Conservation (phyloP, 2,888 invertebrate genomes). For the Scaptomyza polygonia region DNA sequence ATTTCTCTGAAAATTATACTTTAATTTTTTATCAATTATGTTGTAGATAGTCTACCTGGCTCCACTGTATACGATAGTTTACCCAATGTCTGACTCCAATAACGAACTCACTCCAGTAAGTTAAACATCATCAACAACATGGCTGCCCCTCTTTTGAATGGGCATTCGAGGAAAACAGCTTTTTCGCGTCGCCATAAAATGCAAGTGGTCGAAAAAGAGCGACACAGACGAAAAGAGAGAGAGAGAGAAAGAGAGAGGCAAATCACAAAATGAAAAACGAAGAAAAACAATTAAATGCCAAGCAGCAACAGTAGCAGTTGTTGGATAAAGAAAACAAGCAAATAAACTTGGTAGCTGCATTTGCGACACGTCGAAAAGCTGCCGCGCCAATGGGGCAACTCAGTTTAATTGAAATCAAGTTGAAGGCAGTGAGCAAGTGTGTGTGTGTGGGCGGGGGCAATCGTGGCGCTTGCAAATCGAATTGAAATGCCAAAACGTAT, state of each 20-base stretch:
- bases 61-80: conserved; percentile 47
- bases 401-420: conserved; percentile 78
- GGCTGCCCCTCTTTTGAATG: conserved; percentile 50
- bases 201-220: conserved; percentile 67
- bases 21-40: not conserved
- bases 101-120: conserved; percentile 41
- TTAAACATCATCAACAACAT: conserved; percentile 78
- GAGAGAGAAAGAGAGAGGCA: conserved; percentile 27
- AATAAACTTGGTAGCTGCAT: conserved; percentile 72
- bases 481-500: conserved; percentile 75
- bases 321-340: conserved; percentile 68
- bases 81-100: conserved; percentile 4
- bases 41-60: not conserved
- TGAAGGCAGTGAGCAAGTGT: conserved; percentile 22
- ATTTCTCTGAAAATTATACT: not conserved
- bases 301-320: conserved; percentile 45
- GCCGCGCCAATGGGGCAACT: conserved; percentile 72
- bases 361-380: conserved; percentile 76
- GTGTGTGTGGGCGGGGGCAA: conserved; percentile 38
- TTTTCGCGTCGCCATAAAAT: conserved; percentile 78
- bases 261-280: conserved; percentile 55
- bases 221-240: conserved; percentile 4
- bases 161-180: conserved; percentile 70
- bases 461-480: conserved; percentile 69
- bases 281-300: conserved; percentile 67